Base-by-base conservation (phyloP, 1,140 invertebrate genomes). In the Caerostris extrusa region DNA sequence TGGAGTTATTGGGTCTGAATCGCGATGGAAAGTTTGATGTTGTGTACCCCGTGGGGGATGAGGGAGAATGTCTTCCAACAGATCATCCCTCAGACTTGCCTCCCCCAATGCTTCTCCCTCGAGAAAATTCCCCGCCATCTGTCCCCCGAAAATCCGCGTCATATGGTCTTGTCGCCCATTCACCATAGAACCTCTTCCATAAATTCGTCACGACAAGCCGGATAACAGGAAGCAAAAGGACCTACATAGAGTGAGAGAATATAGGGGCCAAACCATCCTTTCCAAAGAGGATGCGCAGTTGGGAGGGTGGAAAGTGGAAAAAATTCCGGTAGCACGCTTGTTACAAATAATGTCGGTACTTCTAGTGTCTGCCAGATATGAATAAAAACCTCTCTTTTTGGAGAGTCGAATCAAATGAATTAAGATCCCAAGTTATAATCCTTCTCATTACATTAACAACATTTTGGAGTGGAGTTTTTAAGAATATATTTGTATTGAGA, bases 161-260 rank as follows among this genome's bases (percentile, higher is more conserved):
- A 89, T 88, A 71, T 88, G 92, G 85, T 89, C 92, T 77, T 77
- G 82, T 87, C 91, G 34, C 64, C 92, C 50, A 81, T 89, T 88
- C 86, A 82, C 57, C 56, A 86, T 34, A 86, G 69, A 55, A 81
- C 55, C 71, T 89, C 92, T 89, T 82, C 60, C n/a, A 17, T 55
- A 58, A 53, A 93, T 93, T 93, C 92, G 92, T 88, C 92, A 93
- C 92, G 92, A 93, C 86, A 93, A 56, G 85, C 82, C 14, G 69
- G 69, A 93, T 81, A 93, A 93, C 83, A 88, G 92, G 90, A 85
- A 85, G 90, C 77, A 69, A 85, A 92, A 57, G 71, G 58, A 53
- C 71, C 90, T 91, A 77, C 71, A 77, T 50, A 77, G 53, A 77
- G 8, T 77, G 71, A 50, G 34, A 90, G 71, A 90, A 81, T 69